Evolutionary conservation across 2,888 invertebrate genomes (phyloP).

Genomic region (Euproctis similis): DNA sequence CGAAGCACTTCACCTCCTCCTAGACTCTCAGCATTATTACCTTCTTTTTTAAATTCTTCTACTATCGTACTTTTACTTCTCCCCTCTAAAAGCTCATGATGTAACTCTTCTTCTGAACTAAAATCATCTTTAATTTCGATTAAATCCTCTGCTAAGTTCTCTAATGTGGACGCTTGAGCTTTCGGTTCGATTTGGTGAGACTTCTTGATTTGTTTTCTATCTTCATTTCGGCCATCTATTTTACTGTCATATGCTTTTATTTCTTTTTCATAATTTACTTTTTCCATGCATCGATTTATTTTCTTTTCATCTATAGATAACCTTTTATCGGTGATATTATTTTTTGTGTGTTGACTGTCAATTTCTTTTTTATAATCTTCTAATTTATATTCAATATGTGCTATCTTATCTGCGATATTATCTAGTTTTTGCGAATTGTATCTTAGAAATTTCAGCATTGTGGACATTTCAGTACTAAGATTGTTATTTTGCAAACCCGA

Average conservation of each 20-base stretch:
- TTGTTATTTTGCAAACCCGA: constrained; percentile 33
- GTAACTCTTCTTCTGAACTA: constrained; percentile 43
- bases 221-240: neutral
- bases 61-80: constrained; percentile 22
- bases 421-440: constrained; percentile 44
- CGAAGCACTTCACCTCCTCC: constrained; percentile 37
- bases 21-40: constrained; percentile 15
- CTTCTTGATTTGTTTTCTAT: constrained; percentile 3
- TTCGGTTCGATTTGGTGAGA: constrained; percentile 3
- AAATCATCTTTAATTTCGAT: constrained; percentile 30
- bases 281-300: constrained; percentile 18
- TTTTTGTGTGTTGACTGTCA: neutral
- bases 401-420: constrained; percentile 40
- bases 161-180: constrained; percentile 41
- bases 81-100: constrained; percentile 25
- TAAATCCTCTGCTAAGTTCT: constrained; percentile 46
- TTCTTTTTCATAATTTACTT: neutral
- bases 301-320: constrained; percentile 32
- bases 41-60: constrained; percentile 14
- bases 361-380: constrained; percentile 11
- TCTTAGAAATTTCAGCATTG: constrained; percentile 34
- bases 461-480: constrained; percentile 28
- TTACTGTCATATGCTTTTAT: neutral
- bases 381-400: constrained; percentile 44
- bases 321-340: neutral